A percentile compares a stretch with the other conserved stretches of the same genome.
phyloP scores from a whole-genome alignment of 2,113 vertebrate species.

The Atlantisia rogersi region DNA sequence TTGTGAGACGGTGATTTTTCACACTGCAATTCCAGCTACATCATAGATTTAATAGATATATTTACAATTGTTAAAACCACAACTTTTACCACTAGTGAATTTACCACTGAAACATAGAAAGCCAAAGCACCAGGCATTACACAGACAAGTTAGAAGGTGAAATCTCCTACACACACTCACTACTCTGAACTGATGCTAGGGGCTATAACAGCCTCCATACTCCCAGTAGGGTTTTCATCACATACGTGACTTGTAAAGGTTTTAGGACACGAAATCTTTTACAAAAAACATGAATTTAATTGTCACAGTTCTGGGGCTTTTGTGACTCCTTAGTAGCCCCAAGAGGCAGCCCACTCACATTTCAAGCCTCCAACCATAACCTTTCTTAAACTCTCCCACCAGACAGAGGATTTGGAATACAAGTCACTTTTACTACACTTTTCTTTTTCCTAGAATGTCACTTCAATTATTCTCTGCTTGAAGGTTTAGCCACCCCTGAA shows the following conservation, averaged over 20 bases:
- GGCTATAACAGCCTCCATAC: not conserved
- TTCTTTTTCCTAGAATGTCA: not conserved
- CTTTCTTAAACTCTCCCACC: not conserved
- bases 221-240: not conserved
- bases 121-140: not conserved
- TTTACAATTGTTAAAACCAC: not conserved
- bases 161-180: not conserved
- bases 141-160: not conserved
- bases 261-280: not conserved
- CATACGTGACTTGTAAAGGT: rapidly evolving
- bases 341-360: not conserved
- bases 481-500: not conserved
- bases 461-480: not conserved
- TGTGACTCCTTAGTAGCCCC: not conserved
- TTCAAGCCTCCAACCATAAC: not conserved
- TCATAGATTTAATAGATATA: not conserved
- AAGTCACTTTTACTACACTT: not conserved
- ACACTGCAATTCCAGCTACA: not conserved
- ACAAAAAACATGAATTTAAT: not conserved
- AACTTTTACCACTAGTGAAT: not conserved
- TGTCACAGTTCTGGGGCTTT: not conserved
- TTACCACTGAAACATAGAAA: not conserved
- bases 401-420: not conserved
- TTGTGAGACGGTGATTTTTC: not conserved
- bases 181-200: not conserved